Evolutionary conservation across 35 echinoderm and acorn worm genomes (phyloP).

Genomic region (Chiridota heheva): DNA sequence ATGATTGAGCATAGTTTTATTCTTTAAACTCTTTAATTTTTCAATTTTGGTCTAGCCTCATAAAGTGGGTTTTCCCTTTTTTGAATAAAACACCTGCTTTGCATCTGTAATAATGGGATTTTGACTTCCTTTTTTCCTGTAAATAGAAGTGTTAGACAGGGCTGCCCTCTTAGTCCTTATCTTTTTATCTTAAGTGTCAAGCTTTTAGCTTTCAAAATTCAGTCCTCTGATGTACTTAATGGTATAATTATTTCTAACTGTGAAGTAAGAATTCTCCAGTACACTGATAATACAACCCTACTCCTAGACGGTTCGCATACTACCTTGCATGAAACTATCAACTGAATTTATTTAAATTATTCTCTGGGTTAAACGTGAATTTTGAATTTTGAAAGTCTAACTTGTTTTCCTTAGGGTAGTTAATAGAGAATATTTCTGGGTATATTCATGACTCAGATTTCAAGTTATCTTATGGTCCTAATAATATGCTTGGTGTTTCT

Average conservation of each 20-base stretch:
- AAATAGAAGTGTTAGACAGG: background rate
- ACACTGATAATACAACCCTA: constrained; percentile 8
- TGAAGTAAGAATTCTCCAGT: background rate
- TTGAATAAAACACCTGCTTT: no score
- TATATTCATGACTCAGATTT: background rate
- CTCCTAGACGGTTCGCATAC: background rate
- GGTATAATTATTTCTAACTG: background rate
- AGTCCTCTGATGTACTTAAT: background rate
- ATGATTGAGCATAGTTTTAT: no score
- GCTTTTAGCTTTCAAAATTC: constrained; percentile 1
- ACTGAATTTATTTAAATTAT: background rate
- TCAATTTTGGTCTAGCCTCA: no score
- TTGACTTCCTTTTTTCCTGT: no score
- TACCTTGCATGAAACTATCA: background rate
- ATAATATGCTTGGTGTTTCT: background rate
- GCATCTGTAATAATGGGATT: no score
- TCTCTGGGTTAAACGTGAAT: background rate
- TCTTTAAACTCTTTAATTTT: no score
- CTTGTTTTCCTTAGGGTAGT: background rate
- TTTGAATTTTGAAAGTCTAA: constrained; percentile 1
- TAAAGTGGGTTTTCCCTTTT: no score
- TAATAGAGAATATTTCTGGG: background rate
- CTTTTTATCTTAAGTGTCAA: background rate
- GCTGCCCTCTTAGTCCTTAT: background rate
- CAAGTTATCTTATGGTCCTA: background rate